These are phyloP conservation scores for Platalea minor DNA, from an alignment of 2,797 vertebrate species.

Conservation along the genomic window DNA sequence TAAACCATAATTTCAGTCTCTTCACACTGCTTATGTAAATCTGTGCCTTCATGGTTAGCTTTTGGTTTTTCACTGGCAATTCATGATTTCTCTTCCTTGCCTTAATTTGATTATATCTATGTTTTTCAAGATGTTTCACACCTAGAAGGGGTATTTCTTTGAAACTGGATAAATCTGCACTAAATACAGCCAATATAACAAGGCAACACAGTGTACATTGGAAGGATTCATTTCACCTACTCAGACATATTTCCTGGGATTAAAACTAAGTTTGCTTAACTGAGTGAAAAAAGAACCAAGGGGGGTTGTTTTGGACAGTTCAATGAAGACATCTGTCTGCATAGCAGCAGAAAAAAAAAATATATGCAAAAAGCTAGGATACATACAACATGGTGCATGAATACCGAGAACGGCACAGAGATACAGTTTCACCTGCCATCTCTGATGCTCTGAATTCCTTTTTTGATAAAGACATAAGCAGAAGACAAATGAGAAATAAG, in stretches of 20 bases:
- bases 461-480: background rate
- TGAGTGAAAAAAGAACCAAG: background rate
- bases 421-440: background rate
- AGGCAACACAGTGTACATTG: background rate
- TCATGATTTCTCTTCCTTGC: background rate
- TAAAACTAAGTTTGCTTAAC: background rate
- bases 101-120: background rate
- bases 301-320: background rate
- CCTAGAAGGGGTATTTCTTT: background rate
- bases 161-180: background rate
- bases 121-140: background rate
- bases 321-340: background rate
- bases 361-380: background rate
- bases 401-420: background rate
- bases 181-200: background rate
- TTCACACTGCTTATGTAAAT: rapidly evolving
- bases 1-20: background rate
- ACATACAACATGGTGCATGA: background rate
- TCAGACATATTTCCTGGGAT: background rate
- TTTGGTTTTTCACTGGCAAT: background rate
- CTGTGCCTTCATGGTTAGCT: background rate
- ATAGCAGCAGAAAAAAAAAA: background rate
- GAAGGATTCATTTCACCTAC: background rate
- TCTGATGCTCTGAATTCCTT: background rate
- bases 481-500: background rate